phyloP scores from a whole-genome alignment of 2,797 vertebrate genomes.

The Monodelphis domestica region DNA sequence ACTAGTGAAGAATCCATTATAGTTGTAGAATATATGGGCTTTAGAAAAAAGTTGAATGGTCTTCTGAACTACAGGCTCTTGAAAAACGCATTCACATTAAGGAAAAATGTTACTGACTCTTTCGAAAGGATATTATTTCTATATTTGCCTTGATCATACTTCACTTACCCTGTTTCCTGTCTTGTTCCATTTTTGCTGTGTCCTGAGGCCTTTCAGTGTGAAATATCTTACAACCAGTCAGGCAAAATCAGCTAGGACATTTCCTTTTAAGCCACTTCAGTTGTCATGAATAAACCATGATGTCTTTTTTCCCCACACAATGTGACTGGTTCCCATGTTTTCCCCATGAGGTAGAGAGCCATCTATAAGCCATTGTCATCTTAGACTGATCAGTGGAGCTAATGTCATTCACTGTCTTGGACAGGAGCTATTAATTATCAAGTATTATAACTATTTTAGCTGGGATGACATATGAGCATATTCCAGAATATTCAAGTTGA shows the following conservation, averaged over 20 bases:
- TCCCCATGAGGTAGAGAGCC: neutral
- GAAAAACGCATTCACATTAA: neutral
- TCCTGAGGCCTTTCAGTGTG: neutral
- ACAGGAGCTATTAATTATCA: neutral
- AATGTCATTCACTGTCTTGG: neutral
- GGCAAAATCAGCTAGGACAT: neutral
- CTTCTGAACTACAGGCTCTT: neutral
- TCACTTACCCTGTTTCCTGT: neutral
- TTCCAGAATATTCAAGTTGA: neutral
- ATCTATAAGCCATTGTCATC: neutral
- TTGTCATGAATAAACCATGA: neutral
- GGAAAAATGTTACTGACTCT: neutral
- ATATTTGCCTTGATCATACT: neutral
- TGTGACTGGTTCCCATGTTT: neutral
- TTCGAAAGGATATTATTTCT: neutral
- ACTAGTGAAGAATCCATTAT: neutral
- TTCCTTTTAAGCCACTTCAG: constrained; percentile 5
- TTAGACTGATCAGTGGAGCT: neutral
- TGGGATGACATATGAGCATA: neutral
- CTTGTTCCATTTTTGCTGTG: neutral
- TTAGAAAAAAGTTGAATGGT: neutral
- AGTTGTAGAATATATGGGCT: neutral
- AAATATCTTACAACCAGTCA: neutral
- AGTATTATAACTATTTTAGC: neutral
- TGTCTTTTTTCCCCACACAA: neutral